These are phyloP conservation scores for Polylopha cassiicola DNA, from an alignment of 2,888 invertebrate species.

Conservation along the genomic window DNA sequence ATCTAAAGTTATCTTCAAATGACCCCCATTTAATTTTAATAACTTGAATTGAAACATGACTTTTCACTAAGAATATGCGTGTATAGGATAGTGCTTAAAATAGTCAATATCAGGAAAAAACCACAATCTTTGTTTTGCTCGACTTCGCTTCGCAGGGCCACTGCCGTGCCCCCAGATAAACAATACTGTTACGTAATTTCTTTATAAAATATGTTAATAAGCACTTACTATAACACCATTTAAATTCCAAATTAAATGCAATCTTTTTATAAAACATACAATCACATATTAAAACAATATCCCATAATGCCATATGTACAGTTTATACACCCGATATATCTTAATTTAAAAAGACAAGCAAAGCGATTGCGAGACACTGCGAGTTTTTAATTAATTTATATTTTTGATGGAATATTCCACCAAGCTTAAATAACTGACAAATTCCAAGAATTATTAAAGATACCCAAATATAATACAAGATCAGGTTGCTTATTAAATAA, in stretches of 20 bases:
- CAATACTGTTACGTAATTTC: no score
- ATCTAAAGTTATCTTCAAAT: conserved; percentile 19
- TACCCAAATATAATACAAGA: no score
- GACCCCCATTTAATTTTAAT: conserved; percentile 8
- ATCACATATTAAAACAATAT: conserved; percentile 16
- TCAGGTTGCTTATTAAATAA: no score
- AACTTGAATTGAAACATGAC: conserved; percentile 8
- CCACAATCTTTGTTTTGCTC: no score
- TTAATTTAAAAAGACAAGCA: neutral
- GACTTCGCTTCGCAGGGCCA: no score
- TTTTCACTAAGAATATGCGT: neutral
- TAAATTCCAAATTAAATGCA: conserved; percentile 21
- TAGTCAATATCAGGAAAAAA: conserved; percentile 2
- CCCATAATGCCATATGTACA: conserved; percentile 21
- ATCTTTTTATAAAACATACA: conserved; percentile 9
- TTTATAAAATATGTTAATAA: conserved; percentile 10
- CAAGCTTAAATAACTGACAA: no score
- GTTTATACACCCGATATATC: conserved; percentile 10
- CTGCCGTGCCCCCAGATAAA: no score
- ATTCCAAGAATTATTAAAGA: no score
- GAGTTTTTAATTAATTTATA: conserved; percentile 10
- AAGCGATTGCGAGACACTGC: neutral
- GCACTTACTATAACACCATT: conserved; percentile 8
- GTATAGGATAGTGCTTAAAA: conserved; percentile 3
- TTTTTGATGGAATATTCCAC: no score